Evolutionary conservation across 92 coral and sea anemone species (phyloP), one percentile per base, ranked within the genome.

Genomic region (Desmophyllum pertusum): DNA sequence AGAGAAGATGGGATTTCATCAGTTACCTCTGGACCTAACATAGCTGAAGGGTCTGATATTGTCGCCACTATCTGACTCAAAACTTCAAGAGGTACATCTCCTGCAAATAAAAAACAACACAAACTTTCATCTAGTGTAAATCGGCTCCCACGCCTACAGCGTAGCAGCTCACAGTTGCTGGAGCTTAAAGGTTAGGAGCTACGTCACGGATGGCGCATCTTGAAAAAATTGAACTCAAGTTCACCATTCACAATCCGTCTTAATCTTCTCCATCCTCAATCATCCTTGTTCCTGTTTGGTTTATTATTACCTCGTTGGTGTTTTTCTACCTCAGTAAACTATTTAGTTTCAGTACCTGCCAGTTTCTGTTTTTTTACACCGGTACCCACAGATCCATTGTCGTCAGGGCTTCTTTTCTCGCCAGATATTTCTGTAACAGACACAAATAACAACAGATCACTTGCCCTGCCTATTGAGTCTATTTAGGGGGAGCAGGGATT

Each of bases 1-100:
- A 52, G 19, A 15, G 3, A 11, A 52, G 5, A 52, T 53, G 1
- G 19, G 6, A 3, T 5, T 9, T 2, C 33, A 48, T 14, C 1
- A 48, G 53, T 57, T 67, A 95, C 98, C 92, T 95, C 98, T 53
- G 99, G 98, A n/a, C 99, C 99, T 71, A 94, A 66, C 99, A 96
- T 96, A 29, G 96, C 92, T 11, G 94, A 88, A 33, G 98, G 94
- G 53, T 96, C 99, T 36, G 90, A 90, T 59, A 94, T 87, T 53
- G 86, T 92, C 45, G 91, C 93, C 29, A 94, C 98, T 31, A 94
- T 90, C 77, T 92, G 90, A 82, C 89, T 93, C 70, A 96, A 77
- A 11, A 96, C 98, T 6, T 96, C 99, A 61, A 90, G 73, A 11
- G 95, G 89, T 19, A 96, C 98, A 81, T 96, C 99, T 27, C 99